Evolutionary conservation across 2,113 vertebrate genomes (phyloP).

Genomic region (Anseranas semipalmata): DNA sequence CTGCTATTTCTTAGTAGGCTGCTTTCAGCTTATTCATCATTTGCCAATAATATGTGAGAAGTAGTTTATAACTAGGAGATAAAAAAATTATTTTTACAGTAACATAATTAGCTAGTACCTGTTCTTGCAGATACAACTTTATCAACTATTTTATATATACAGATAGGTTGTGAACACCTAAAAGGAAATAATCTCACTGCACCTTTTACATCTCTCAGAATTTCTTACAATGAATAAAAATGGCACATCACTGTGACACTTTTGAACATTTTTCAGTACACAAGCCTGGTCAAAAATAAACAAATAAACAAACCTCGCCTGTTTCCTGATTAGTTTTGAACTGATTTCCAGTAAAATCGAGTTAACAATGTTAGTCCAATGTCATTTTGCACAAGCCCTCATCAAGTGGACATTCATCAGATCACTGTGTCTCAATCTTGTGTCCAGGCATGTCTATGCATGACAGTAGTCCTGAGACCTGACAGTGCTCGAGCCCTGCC

Average conservation of each 20-base stretch:
- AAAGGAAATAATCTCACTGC: background rate
- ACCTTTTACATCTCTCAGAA: background rate
- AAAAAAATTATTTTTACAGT: background rate
- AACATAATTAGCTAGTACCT: background rate
- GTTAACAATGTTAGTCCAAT: background rate
- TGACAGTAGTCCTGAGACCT: background rate
- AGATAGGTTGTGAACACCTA: background rate
- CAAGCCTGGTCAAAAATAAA: background rate
- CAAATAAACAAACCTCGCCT: background rate
- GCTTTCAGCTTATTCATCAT: background rate
- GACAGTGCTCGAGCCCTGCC: background rate
- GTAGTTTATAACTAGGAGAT: background rate
- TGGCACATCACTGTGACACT: background rate
- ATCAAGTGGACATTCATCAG: background rate
- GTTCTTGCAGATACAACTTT: background rate
- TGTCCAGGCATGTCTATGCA: background rate
- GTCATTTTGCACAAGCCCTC: background rate
- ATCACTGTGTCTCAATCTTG: background rate
- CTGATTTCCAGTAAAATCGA: background rate
- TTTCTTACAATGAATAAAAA: background rate
- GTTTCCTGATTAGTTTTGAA: background rate
- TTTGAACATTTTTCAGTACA: background rate
- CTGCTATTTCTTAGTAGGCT: background rate
- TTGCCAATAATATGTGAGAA: background rate
- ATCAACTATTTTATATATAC: background rate